Conservation (phyloP, 1,140 invertebrate genomes). For the Euura lappo region DNA sequence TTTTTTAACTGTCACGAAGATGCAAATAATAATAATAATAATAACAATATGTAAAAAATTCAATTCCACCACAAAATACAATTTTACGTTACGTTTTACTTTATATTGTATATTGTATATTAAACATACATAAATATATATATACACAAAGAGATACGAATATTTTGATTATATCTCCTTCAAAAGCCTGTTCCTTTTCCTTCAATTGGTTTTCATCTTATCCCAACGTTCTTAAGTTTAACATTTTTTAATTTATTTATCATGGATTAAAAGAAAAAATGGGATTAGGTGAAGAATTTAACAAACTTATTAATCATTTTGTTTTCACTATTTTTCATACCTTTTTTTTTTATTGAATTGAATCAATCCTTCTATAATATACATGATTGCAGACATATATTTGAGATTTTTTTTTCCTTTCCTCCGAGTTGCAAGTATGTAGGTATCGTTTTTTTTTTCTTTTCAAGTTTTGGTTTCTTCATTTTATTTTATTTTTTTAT, state of each 20-base stretch:
- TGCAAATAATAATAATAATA: background rate
- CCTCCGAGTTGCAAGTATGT: conserved; percentile 43
- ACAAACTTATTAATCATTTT: background rate
- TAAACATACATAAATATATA: background rate
- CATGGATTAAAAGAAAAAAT: background rate
- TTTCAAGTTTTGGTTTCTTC: background rate
- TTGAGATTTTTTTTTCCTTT: conserved; percentile 41
- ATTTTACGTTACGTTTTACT: background rate
- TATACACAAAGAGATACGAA: background rate
- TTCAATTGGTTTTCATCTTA: background rate
- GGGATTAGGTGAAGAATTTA: background rate
- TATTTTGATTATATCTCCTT: background rate
- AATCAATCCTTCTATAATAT: conserved; percentile 50
- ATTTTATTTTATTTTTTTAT: conserved; percentile 42
- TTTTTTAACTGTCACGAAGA: background rate
- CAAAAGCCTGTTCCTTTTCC: background rate
- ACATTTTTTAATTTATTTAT: background rate
- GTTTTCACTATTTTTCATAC: conserved; percentile 37
- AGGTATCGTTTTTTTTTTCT: conserved; percentile 20
- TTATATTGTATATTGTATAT: background rate
- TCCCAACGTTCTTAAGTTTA: background rate
- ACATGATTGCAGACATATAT: conserved; percentile 56
- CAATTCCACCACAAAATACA: background rate
- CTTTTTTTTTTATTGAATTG: conserved; percentile 50
- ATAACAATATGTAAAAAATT: background rate